Percentiles rank a stretch among this genome's conserved stretches.
These are phyloP conservation scores for Sinodicranocentrus sp. DNA, from an alignment of 2,888 invertebrate species.

Conservation along the genomic window DNA sequence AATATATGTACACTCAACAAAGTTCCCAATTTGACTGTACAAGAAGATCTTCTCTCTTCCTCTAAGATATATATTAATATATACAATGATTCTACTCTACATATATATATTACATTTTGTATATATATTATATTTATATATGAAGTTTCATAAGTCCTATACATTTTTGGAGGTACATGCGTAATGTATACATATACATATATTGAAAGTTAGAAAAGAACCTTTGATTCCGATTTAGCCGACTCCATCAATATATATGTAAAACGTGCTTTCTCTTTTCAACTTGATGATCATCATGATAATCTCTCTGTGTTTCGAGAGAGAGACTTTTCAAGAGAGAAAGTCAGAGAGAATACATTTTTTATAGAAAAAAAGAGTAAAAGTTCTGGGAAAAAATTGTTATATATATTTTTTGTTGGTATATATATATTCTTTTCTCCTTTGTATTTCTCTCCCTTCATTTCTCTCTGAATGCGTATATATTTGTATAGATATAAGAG, in stretches of 20 bases:
- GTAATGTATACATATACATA: conserved; percentile 57
- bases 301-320: no score
- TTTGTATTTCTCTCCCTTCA: not conserved
- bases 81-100: not conserved
- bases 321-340: no score
- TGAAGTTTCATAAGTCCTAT: conserved; percentile 18
- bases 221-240: not conserved
- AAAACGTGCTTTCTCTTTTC: no score
- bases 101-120: not conserved
- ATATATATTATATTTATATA: conserved; percentile 6
- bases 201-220: conserved; percentile 22
- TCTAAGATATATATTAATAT: not conserved
- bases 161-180: conserved; percentile 65
- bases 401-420: no score
- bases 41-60: not conserved
- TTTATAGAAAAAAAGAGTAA: no score
- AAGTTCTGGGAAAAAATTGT: no score
- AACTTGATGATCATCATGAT: no score
- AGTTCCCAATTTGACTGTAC: not conserved
- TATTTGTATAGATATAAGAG: no score
- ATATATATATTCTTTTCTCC: not conserved
- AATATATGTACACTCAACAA: conserved; percentile 6
- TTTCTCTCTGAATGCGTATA: conserved; percentile 7
- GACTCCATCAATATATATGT: no score
- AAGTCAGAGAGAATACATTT: no score